Conservation (phyloP, 2,797 vertebrate species). For the Dicrostonyx torquatus region DNA sequence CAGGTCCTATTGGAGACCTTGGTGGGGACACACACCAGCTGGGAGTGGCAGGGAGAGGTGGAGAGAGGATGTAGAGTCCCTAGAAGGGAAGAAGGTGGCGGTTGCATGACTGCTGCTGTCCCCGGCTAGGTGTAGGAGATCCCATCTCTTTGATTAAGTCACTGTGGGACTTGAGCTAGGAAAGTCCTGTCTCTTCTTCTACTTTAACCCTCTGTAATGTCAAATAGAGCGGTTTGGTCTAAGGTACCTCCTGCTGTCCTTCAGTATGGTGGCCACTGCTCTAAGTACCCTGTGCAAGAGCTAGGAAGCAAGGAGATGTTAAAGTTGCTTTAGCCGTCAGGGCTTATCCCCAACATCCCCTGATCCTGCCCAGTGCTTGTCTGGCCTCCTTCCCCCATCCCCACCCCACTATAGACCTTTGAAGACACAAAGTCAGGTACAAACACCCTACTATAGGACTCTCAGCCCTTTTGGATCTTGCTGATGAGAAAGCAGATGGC, state of each 20-base stretch:
- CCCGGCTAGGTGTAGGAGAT: background rate
- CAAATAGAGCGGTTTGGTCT: background rate
- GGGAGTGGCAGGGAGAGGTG: background rate
- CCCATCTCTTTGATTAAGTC: background rate
- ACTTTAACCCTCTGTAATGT: background rate
- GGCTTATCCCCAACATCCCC: background rate
- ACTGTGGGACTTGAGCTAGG: no score
- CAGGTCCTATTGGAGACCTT: background rate
- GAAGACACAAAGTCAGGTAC: background rate
- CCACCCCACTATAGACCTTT: background rate
- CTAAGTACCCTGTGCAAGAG: background rate
- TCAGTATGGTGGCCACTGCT: no score
- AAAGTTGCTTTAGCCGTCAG: background rate
- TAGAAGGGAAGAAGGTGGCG: background rate
- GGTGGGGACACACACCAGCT: background rate
- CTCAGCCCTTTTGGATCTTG: background rate
- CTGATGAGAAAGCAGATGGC: background rate
- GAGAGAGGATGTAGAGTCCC: background rate
- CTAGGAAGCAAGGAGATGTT: background rate
- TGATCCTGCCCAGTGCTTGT: background rate
- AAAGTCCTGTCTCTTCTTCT: background rate
- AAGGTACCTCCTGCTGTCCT: background rate
- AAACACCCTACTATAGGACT: background rate
- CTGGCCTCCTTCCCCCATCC: background rate
- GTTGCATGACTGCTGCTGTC: background rate